Conservation (phyloP, 2,113 vertebrate species). For the Boulengeromyrus knoepffleri region DNA sequence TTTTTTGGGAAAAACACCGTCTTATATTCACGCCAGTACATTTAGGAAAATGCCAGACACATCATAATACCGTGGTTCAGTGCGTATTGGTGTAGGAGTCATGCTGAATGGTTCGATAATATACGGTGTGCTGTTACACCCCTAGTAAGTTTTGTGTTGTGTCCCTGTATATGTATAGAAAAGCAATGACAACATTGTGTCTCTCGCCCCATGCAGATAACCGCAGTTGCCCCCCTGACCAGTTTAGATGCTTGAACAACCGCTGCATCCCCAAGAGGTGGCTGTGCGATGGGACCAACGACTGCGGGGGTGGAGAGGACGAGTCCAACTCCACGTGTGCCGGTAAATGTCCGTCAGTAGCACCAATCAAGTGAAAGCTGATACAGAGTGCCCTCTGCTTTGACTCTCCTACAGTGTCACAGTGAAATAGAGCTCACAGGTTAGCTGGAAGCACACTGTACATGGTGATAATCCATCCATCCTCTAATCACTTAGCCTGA, state of each 20-base stretch:
- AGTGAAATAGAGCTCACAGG: neutral
- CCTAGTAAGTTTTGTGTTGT: neutral
- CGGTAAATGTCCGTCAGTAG: constrained; percentile 56
- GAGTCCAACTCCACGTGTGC: constrained; percentile 87
- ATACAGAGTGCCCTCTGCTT: neutral
- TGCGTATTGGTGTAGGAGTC: neutral
- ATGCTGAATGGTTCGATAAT: neutral
- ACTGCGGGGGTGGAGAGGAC: constrained; percentile 86
- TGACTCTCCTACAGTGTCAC: neutral
- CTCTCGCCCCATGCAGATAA: constrained; percentile 65
- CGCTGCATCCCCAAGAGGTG: constrained; percentile 94
- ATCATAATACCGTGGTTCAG: neutral
- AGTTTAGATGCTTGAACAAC: constrained; percentile 93
- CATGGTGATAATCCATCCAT: neutral
- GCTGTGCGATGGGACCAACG: constrained; percentile 93
- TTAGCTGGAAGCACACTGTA: neutral
- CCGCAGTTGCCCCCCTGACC: constrained; percentile 83
- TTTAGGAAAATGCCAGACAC: too few species aligned
- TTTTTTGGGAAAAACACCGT: too few species aligned
- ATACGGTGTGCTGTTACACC: neutral
- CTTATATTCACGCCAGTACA: too few species aligned
- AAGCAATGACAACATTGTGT: neutral
- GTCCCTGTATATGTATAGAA: neutral
- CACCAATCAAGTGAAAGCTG: neutral
- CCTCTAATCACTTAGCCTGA: neutral